Percentiles rank a stretch among this genome's conserved stretches.
phyloP scores from a whole-genome alignment of 2,797 vertebrate genomes.

The Kryptolebias ocellatus region DNA sequence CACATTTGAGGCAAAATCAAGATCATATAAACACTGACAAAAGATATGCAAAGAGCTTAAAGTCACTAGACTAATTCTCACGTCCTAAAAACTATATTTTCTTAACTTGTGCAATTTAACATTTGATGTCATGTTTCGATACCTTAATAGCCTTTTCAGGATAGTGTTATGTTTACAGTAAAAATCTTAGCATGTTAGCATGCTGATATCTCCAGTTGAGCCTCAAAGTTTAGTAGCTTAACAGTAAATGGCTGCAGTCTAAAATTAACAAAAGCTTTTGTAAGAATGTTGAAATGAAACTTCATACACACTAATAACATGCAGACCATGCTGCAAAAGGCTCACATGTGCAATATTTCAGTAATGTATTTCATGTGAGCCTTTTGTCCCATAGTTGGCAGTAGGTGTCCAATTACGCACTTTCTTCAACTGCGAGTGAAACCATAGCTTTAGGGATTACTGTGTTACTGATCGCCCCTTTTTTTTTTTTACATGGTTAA shows the following conservation, averaged over 20 bases:
- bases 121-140: background rate
- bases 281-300: background rate
- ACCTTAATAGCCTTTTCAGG: background rate
- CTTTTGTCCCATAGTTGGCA: background rate
- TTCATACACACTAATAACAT: background rate
- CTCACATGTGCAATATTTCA: background rate
- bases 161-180: too few species aligned
- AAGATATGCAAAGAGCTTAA: too few species aligned
- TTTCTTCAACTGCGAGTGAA: slow-evolving; percentile 24
- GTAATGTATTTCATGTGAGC: background rate
- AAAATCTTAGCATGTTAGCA: too few species aligned
- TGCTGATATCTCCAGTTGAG: too few species aligned
- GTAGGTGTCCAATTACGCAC: slow-evolving; percentile 14
- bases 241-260: too few species aligned
- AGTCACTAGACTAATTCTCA: background rate
- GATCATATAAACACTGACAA: too few species aligned
- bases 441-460: slow-evolving; percentile 51
- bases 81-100: background rate
- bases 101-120: background rate
- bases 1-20: too few species aligned
- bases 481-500: slow-evolving; percentile 35
- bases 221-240: too few species aligned
- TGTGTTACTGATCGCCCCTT: slow-evolving; percentile 46
- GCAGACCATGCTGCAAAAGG: background rate
- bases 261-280: too few species aligned